phyloP scores from a whole-genome alignment of 2,797 vertebrate species.

The Pangasius macronema region DNA sequence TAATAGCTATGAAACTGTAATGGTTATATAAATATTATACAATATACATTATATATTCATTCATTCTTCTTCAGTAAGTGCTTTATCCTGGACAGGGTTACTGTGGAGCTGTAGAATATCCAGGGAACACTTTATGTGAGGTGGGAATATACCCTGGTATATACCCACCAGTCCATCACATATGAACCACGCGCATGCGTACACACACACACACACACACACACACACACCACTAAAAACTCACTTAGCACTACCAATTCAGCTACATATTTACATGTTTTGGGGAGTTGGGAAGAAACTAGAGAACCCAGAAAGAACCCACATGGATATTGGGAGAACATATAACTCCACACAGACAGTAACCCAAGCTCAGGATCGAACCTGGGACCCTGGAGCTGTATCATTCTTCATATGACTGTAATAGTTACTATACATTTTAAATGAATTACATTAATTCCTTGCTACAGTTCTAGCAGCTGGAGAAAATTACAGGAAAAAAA shows the following conservation, averaged over 20 bases:
- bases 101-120: no score
- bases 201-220: not conserved
- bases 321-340: not conserved
- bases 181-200: no score
- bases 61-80: no score
- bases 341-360: not conserved
- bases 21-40: no score
- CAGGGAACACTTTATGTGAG: no score
- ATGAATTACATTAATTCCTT: no score
- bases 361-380: not conserved
- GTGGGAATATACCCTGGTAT: no score
- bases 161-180: not conserved
- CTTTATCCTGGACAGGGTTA: no score
- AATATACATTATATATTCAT: no score
- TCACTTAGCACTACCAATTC: not conserved
- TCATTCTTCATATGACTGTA: not conserved
- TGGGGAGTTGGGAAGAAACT: not conserved
- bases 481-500: not conserved
- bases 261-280: not conserved
- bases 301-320: not conserved
- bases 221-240: not conserved
- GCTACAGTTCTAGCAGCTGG: no score
- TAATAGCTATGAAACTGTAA: not conserved
- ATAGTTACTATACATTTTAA: not conserved
- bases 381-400: not conserved